Percentiles rank a stretch among this genome's conserved stretches.
Conservation (phyloP, 2,888 invertebrate species). For the Drosophila emarginata region DNA sequence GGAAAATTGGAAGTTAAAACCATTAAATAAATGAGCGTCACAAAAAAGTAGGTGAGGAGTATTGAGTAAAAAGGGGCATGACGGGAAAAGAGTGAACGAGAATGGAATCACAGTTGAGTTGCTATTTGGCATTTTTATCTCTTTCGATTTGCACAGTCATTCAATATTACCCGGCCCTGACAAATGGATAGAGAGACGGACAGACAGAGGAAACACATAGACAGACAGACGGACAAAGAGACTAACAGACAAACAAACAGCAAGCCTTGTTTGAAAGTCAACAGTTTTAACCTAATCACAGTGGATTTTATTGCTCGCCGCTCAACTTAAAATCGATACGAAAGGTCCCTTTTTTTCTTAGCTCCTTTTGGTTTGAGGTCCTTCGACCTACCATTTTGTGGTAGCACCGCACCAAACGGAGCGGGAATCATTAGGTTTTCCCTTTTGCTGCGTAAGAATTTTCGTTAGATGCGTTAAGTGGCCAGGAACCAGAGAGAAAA, state of each 20-base stretch:
- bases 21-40: slow-evolving; percentile 79
- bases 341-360: slow-evolving; percentile 15
- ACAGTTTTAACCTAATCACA: slow-evolving; percentile 80
- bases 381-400: slow-evolving; percentile 50
- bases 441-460: slow-evolving; percentile 73
- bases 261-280: slow-evolving; percentile 73
- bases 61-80: not conserved
- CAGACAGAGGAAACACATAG: slow-evolving; percentile 17
- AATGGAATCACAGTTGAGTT: slow-evolving; percentile 66
- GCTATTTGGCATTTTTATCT: slow-evolving; percentile 66
- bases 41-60: slow-evolving; percentile 35
- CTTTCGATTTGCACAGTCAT: slow-evolving; percentile 76
- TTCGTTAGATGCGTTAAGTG: slow-evolving; percentile 71
- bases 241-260: slow-evolving; percentile 40
- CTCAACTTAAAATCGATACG: slow-evolving; percentile 60
- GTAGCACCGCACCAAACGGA: slow-evolving; percentile 40
- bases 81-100: slow-evolving; percentile 26
- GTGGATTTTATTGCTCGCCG: slow-evolving; percentile 77
- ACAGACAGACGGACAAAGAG: slow-evolving; percentile 6
- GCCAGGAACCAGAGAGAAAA: slow-evolving; percentile 31
- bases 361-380: not conserved
- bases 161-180: slow-evolving; percentile 52
- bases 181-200: slow-evolving; percentile 16
- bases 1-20: slow-evolving; percentile 79
- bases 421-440: slow-evolving; percentile 65